Evolutionary conservation across 2,113 vertebrate species (phyloP).

Genomic region (Hippocampus zosterae): DNA sequence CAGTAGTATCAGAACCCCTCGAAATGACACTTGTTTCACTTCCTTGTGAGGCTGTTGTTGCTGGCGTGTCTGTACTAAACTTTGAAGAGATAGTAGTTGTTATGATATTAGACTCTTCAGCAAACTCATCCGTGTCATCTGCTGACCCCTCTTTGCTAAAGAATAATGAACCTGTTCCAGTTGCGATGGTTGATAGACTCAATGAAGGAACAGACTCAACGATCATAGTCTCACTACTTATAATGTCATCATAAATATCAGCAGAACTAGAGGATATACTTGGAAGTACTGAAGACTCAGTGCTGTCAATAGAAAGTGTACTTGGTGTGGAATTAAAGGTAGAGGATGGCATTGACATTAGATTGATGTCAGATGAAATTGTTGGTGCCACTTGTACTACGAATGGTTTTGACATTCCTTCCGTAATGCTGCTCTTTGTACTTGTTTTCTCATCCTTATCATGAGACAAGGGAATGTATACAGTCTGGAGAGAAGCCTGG

Average conservation of each 20-base stretch:
- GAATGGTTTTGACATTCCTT: background rate
- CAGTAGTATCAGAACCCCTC: background rate
- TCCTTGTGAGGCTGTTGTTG: background rate
- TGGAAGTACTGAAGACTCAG: background rate
- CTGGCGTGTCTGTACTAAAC: slow-evolving; percentile 3
- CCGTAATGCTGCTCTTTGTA: slow-evolving; percentile 27
- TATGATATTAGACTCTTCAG: background rate
- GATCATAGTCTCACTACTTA: background rate
- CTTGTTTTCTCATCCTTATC: slow-evolving; percentile 31
- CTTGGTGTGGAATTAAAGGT: background rate
- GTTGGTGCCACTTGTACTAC: background rate
- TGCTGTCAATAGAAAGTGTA: slow-evolving; percentile 8
- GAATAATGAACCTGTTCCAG: background rate
- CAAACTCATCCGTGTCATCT: background rate
- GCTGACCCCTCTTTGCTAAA: background rate
- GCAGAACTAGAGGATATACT: too few species aligned
- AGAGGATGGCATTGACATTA: background rate
- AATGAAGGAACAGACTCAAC: background rate
- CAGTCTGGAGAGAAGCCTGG: slow-evolving; percentile 19
- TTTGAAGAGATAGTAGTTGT: background rate
- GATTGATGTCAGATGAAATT: background rate
- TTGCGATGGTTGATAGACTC: background rate
- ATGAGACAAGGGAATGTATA: slow-evolving; percentile 27
- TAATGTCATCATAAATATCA: background rate
- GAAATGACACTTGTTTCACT: background rate